These are phyloP conservation scores for Barypeithes pellucidus DNA, from an alignment of 2,888 invertebrate genomes.

Conservation along the genomic window DNA sequence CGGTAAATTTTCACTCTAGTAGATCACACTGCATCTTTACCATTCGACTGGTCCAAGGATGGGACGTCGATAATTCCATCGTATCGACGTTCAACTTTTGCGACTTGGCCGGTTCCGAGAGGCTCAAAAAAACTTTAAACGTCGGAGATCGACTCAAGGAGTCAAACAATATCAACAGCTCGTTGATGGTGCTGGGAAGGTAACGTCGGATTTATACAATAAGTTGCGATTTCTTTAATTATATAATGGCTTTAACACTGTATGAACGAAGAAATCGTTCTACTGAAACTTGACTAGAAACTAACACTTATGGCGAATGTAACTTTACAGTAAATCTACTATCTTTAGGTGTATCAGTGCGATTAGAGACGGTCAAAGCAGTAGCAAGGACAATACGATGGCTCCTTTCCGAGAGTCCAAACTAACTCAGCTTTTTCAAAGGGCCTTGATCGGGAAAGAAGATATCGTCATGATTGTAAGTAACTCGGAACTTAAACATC, in stretches of 20 bases:
- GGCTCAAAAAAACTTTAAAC: constrained; percentile 82
- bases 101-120: constrained; percentile 93
- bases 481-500: no score
- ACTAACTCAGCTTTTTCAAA: constrained; percentile 88
- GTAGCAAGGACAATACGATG: constrained; percentile 61
- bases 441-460: constrained; percentile 82
- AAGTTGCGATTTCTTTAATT: no score
- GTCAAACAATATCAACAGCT: constrained; percentile 91
- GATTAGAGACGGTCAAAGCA: constrained; percentile 67
- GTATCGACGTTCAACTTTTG: constrained; percentile 81
- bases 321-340: no score
- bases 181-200: constrained; percentile 86
- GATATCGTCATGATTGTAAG: constrained; percentile 84
- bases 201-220: constrained; percentile 31
- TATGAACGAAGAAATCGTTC: no score
- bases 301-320: no score
- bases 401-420: constrained; percentile 89
- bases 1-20: constrained; percentile 87
- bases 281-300: no score
- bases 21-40: constrained; percentile 93
- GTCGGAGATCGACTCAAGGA: constrained; percentile 84
- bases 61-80: constrained; percentile 65
- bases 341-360: constrained; percentile 77
- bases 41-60: constrained; percentile 80
- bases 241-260: no score